phyloP scores from a whole-genome alignment of 1,140 invertebrate genomes.

The Drosophila seguyi region DNA sequence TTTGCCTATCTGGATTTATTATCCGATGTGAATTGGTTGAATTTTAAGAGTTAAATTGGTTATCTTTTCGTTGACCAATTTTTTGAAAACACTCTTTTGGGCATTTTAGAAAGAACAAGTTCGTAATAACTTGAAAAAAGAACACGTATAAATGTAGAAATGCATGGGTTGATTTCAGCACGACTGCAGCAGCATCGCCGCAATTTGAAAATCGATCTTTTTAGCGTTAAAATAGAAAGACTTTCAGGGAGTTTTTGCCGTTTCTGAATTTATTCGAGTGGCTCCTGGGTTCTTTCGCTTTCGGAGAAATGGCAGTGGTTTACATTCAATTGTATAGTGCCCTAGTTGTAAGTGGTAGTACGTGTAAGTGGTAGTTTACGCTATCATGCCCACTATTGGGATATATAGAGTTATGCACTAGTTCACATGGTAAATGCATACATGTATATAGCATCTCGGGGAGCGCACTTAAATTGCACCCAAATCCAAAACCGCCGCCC shows the following conservation, averaged over 20 bases:
- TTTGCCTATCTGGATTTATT: not conserved
- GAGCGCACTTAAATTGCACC: conserved; percentile 42
- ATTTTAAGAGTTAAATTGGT: not conserved
- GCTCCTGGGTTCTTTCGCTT: conserved; percentile 35
- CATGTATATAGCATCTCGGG: conserved; percentile 55
- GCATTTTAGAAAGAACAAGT: too few species aligned
- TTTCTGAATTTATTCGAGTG: conserved; percentile 6
- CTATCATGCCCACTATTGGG: conserved; percentile 54
- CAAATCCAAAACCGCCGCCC: conserved; percentile 29
- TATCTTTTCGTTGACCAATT: not conserved
- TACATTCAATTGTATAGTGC: conserved; percentile 75
- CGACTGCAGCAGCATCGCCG: not conserved
- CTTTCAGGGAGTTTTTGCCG: conserved; percentile 20
- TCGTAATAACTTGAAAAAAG: not conserved
- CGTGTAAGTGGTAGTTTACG: conserved; percentile 36
- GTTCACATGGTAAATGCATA: conserved; percentile 81
- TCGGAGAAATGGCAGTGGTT: conserved; percentile 80
- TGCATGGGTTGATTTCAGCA: conserved; percentile 3
- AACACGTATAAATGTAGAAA: conserved; percentile 14
- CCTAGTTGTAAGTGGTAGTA: conserved; percentile 55
- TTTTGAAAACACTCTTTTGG: not conserved
- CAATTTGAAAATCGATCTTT: conserved; percentile 21
- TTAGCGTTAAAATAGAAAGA: conserved; percentile 19
- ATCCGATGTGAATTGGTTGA: not conserved
- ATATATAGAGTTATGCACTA: conserved; percentile 68